phyloP scores from a whole-genome alignment of 2,113 vertebrate genomes.

The Thryonomys swinderianus region DNA sequence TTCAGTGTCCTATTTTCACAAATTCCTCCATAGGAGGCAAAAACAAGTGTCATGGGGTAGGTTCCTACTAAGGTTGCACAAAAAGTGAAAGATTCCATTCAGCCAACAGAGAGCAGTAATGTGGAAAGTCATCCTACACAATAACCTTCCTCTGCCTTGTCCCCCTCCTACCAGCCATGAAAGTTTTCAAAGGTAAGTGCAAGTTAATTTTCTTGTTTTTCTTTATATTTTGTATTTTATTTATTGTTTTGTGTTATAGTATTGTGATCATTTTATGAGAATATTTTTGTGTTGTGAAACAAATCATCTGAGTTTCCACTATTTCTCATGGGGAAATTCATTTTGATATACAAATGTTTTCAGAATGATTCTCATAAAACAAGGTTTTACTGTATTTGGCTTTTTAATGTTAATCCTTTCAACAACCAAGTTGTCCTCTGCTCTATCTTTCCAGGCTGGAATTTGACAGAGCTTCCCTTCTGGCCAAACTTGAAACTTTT shows the following conservation, averaged over 20 bases:
- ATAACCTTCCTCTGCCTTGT: neutral
- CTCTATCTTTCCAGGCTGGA: neutral
- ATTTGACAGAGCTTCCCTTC: neutral
- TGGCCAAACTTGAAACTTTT: neutral
- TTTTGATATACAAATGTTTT: neutral
- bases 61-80: neutral
- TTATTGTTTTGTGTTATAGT: neutral
- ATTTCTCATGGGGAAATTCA: neutral
- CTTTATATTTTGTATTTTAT: neutral
- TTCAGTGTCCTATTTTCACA: neutral
- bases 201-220: neutral
- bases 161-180: neutral
- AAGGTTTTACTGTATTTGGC: neutral
- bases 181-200: neutral
- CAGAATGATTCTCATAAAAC: neutral
- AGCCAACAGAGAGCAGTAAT: neutral
- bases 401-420: neutral
- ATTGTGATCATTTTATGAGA: neutral
- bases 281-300: neutral
- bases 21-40: neutral
- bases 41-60: neutral
- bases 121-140: neutral
- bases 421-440: neutral
- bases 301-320: neutral
- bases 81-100: neutral